A percentile compares a stretch with the other conserved stretches of the same genome.
phyloP scores from a whole-genome alignment of 1,140 invertebrate genomes.

The Lethocerus indicus region DNA sequence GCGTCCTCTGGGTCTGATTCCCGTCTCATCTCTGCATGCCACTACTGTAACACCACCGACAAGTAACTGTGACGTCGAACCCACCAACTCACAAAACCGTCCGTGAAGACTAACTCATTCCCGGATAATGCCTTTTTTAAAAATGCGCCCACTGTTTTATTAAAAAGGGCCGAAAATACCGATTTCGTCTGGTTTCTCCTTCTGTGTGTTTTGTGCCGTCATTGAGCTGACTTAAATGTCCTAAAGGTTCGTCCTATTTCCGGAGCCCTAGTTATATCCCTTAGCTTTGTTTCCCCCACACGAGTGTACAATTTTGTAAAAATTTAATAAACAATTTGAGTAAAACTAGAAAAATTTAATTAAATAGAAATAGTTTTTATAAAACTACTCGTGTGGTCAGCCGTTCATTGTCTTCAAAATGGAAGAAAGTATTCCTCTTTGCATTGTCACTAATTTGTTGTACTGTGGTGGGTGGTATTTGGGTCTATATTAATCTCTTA shows the following conservation, averaged over 20 bases:
- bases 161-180: background rate
- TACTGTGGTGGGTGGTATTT: too few species aligned
- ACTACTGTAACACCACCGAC: background rate
- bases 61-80: background rate
- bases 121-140: background rate
- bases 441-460: too few species aligned
- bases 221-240: too few species aligned
- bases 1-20: constrained; percentile 18
- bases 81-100: background rate
- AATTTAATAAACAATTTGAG: background rate
- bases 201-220: too few species aligned
- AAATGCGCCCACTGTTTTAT: background rate
- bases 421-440: too few species aligned
- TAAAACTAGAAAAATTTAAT: background rate
- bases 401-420: too few species aligned
- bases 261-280: too few species aligned
- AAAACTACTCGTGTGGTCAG: too few species aligned
- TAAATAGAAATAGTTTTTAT: too few species aligned
- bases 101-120: background rate
- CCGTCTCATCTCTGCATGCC: constrained; percentile 2
- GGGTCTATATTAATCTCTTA: too few species aligned
- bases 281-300: too few species aligned
- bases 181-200: background rate
- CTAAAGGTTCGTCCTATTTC: too few species aligned
- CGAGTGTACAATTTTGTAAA: background rate